Evolutionary conservation across 1,140 invertebrate species (phyloP), one percentile per base, ranked within the genome.

Genomic region (Ephestia elutella): DNA sequence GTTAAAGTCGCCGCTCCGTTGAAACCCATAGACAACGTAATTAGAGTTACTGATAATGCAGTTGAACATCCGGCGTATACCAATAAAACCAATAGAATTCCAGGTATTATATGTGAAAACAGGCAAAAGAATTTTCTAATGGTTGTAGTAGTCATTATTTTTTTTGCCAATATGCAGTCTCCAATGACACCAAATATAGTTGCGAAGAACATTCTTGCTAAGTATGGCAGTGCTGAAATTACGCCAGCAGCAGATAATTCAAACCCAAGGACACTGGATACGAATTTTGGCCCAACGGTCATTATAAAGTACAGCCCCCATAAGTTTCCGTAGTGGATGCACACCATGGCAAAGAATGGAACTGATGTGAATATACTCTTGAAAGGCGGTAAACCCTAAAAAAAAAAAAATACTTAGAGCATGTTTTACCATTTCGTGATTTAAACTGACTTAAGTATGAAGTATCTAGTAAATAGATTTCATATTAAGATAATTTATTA

Each of bases 231-330:
- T 11, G 93, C 92, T n/a, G 93, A 93, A 50, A 94, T 81, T n/a
- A 91, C 83, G 35, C 93, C 93, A 53, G 93, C 93, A 60, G 92
- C 87, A 71, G 94, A 91, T 57, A 98, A 90, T 68, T 97, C 91
- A 66, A 97, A 97, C 57, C 95, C 94, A 11, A 98, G 90, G 10
- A 96, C 93, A 60, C 85, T 84, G 32, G 95, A 93, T 66, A 98
- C 92, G 79, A 97, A 98, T 57, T 95, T 96, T 0, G 97, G 97
- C 5, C 97, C 93, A 54, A 94, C 94, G 0, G 95, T 97, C 62
- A 98, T 91, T 66, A 98, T 93, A 65, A 95, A 93, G 65, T 93
- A 95, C 65, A 97, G 86, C 5, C 94, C 94, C 93, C 94, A 95
- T 71, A 94, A 89, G 65, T 94, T 95, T 21, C 93, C 93, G 69